These are phyloP conservation scores for Drosophila mimetica DNA, from an alignment of 2,888 invertebrate species.

Conservation along the genomic window DNA sequence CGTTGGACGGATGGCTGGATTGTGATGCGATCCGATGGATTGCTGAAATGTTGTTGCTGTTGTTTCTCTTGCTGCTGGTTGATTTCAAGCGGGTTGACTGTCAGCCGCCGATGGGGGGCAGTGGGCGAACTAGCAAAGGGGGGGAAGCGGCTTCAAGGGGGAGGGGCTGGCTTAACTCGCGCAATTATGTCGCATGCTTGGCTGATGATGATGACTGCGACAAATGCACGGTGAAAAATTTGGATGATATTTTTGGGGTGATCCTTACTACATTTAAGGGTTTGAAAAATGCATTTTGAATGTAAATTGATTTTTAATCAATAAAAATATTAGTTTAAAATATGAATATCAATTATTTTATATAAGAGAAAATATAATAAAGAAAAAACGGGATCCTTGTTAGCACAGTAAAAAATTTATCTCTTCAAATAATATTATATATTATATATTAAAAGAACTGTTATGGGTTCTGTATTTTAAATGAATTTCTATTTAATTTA, in stretches of 20 bases:
- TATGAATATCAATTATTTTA: no score
- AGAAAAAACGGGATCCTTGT: no score
- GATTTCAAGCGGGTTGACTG: constrained; percentile 55
- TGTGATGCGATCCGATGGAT: constrained; percentile 83
- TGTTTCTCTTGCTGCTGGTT: constrained; percentile 57
- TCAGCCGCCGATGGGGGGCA: constrained; percentile 36
- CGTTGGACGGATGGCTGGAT: constrained; percentile 84
- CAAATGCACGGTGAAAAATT: constrained; percentile 57
- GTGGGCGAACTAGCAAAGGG: constrained; percentile 33
- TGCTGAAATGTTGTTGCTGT: constrained; percentile 75
- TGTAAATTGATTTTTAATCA: background rate
- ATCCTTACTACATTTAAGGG: background rate
- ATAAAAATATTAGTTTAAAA: no score
- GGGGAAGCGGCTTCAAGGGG: constrained; percentile 16
- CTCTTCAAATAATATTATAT: no score
- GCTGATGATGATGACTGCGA: constrained; percentile 82
- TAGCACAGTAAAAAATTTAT: no score
- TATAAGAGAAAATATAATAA: no score
- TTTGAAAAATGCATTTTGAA: background rate
- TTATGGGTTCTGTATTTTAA: no score
- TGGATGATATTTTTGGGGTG: background rate
- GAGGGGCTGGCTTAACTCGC: constrained; percentile 76
- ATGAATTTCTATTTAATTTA: no score
- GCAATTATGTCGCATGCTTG: constrained; percentile 82
- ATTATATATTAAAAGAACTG: no score